Evolutionary conservation across 1,140 invertebrate genomes (phyloP).

Genomic region (Drosophila oshimai): DNA sequence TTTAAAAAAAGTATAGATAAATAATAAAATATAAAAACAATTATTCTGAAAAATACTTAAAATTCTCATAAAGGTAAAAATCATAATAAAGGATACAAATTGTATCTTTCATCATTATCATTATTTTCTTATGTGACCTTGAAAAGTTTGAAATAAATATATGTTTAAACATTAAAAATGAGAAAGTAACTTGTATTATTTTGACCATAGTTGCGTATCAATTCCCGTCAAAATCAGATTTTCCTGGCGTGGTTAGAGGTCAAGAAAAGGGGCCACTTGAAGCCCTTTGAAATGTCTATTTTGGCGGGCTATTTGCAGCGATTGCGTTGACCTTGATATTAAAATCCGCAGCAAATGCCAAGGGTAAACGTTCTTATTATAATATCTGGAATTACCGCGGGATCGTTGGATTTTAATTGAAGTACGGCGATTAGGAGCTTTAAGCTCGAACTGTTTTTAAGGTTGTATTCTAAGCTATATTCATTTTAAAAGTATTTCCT

Average conservation of each 20-base stretch:
- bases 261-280: not conserved
- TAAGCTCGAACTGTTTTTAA: not conserved
- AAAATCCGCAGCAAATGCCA: not conserved
- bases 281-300: constrained; percentile 3
- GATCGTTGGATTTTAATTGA: not conserved
- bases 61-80: no score
- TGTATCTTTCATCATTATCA: no score
- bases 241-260: not conserved
- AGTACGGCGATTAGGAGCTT: not conserved
- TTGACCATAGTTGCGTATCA: not conserved
- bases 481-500: not conserved
- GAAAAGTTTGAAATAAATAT: no score
- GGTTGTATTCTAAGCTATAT: not conserved
- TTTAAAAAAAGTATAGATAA: no score
- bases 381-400: not conserved
- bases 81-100: no score
- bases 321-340: not conserved
- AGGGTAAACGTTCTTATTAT: not conserved
- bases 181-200: not conserved
- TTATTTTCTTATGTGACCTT: no score
- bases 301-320: not conserved
- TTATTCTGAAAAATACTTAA: no score
- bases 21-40: no score
- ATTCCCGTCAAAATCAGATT: not conserved
- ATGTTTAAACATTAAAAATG: no score